phyloP scores from a whole-genome alignment of 2,113 vertebrate genomes.

The Felis chaus region DNA sequence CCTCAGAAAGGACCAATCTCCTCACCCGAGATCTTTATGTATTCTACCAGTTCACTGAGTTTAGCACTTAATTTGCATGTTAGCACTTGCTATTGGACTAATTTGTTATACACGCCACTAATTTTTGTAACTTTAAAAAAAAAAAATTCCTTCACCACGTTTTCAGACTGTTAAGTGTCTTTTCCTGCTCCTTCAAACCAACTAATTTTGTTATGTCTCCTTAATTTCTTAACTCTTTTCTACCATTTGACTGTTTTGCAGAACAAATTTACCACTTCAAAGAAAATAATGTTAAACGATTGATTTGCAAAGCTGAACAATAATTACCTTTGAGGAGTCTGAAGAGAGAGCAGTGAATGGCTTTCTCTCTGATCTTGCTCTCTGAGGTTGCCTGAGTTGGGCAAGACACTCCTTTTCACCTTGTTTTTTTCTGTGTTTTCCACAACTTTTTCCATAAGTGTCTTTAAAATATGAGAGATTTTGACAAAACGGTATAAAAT shows the following conservation, averaged over 20 bases:
- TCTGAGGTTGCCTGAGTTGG: background rate
- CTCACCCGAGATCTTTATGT: background rate
- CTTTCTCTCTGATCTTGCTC: background rate
- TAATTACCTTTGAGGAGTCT: background rate
- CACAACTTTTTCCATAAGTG: background rate
- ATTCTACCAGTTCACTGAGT: background rate
- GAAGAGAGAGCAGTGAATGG: background rate
- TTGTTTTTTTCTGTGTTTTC: background rate
- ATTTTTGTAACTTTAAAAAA: background rate
- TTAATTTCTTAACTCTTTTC: conserved; percentile 28
- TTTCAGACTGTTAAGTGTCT: conserved; percentile 37
- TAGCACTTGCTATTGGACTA: background rate
- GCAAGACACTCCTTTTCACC: background rate
- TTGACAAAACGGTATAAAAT: background rate
- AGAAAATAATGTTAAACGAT: conserved; percentile 1
- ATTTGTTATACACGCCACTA: conserved; percentile 9
- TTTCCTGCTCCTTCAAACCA: background rate
- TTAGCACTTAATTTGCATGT: conserved; percentile 23
- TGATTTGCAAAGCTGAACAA: background rate
- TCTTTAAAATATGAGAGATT: conserved; percentile 38
- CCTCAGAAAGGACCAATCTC: background rate
- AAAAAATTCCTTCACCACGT: background rate
- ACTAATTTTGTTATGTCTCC: background rate
- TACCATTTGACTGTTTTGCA: conserved; percentile 1
- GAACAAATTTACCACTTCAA: conserved; percentile 22